These are phyloP conservation scores for Lagodon rhomboides DNA, from an alignment of 2,797 vertebrate species.

Conservation along the genomic window DNA sequence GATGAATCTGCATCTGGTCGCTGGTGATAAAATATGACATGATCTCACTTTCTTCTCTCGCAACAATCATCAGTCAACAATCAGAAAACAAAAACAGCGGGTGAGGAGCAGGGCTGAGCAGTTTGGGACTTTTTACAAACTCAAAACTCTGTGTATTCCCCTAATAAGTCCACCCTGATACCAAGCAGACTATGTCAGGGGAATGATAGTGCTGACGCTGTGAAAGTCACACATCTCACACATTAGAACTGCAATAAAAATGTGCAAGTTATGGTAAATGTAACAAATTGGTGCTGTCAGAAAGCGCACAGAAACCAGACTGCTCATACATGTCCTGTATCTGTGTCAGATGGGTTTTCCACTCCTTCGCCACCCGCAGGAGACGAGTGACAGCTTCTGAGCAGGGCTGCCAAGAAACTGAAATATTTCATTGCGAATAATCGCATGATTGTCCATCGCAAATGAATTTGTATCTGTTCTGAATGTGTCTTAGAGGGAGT, in stretches of 20 bases:
- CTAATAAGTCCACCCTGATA: background rate
- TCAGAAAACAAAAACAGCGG: background rate
- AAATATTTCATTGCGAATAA: too few species aligned
- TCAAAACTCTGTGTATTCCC: too few species aligned
- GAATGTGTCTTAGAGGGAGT: too few species aligned
- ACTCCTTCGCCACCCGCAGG: too few species aligned
- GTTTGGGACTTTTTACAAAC: background rate
- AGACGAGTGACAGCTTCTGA: too few species aligned
- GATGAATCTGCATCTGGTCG: conserved; percentile 13
- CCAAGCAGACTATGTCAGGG: background rate
- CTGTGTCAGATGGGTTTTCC: too few species aligned
- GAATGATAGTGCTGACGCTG: background rate
- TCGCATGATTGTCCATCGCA: too few species aligned
- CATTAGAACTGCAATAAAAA: background rate
- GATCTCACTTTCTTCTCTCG: background rate
- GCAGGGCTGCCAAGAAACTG: too few species aligned
- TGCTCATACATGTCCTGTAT: too few species aligned
- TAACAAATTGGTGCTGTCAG: background rate
- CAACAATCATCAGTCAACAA: too few species aligned
- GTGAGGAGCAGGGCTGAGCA: background rate
- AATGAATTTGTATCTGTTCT: too few species aligned
- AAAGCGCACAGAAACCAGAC: too few species aligned
- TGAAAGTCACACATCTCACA: background rate
- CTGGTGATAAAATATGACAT: background rate
- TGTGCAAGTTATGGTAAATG: background rate